phyloP scores from a whole-genome alignment of 1,140 invertebrate species.

The Ceratosolen solmsi region DNA sequence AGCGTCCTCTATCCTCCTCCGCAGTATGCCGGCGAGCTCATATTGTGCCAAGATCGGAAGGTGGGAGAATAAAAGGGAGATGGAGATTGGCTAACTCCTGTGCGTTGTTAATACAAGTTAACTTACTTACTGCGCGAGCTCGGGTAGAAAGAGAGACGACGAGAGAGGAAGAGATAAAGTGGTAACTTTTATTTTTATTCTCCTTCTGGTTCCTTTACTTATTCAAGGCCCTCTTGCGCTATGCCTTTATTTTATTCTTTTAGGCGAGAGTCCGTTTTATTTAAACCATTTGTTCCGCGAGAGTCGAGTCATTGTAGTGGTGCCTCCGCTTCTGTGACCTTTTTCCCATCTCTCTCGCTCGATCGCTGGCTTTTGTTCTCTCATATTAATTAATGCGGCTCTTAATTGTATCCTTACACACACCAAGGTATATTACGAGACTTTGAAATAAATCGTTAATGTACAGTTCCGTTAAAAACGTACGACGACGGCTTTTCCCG shows the following conservation, averaged over 20 bases:
- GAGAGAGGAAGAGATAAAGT: background rate
- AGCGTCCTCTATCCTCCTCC: constrained; percentile 56
- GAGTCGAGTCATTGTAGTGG: constrained; percentile 38
- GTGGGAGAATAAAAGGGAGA: constrained; percentile 20
- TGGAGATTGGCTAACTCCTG: constrained; percentile 48
- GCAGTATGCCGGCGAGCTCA: constrained; percentile 58
- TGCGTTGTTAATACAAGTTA: constrained; percentile 53
- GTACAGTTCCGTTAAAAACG: constrained; percentile 22
- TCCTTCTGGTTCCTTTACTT: constrained; percentile 54
- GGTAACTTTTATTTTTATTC: constrained; percentile 29
- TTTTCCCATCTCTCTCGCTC: background rate
- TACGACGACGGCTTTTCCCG: constrained; percentile 25
- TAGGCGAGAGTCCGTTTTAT: constrained; percentile 29
- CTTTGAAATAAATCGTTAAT: constrained; percentile 44
- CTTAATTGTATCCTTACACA: constrained; percentile 40
- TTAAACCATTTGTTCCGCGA: constrained; percentile 26
- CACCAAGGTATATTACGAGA: constrained; percentile 11
- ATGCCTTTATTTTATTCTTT: constrained; percentile 23
- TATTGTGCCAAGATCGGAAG: constrained; percentile 65
- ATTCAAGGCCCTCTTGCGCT: constrained; percentile 45
- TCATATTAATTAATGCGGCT: constrained; percentile 40
- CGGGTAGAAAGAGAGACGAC: constrained; percentile 7
- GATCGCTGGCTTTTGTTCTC: constrained; percentile 26
- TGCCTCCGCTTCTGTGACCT: background rate
- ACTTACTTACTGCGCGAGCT: constrained; percentile 37